These are phyloP conservation scores for Lagorchestes hirsutus DNA, from an alignment of 2,797 vertebrate genomes.

Conservation along the genomic window DNA sequence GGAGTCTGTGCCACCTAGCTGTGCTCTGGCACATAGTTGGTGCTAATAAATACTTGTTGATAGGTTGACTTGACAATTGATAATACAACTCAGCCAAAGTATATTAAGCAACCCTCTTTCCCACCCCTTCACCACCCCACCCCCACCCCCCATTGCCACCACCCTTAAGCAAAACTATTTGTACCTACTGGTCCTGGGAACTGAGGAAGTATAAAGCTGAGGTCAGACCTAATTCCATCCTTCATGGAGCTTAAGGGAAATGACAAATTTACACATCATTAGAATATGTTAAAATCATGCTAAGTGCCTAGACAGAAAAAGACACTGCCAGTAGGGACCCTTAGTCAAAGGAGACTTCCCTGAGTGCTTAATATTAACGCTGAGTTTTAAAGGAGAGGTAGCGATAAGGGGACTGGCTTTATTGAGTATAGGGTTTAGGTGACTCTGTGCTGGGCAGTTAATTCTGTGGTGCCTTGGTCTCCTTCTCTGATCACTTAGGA, in stretches of 20 bases:
- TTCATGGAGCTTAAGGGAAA: neutral
- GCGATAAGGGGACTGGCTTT: neutral
- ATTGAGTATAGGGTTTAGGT: neutral
- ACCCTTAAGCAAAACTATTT: too few relatives aligned
- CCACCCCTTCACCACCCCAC: rapidly evolving
- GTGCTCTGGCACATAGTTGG: neutral
- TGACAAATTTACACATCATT: neutral
- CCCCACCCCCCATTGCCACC: too few relatives aligned
- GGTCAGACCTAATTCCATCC: neutral
- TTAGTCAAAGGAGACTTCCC: neutral
- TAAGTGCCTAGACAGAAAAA: neutral
- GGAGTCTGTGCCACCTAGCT: too few relatives aligned
- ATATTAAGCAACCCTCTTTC: neutral
- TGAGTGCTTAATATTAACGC: neutral
- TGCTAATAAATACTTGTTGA: neutral
- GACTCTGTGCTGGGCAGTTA: neutral
- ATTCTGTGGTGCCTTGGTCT: neutral
- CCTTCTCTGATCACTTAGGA: neutral
- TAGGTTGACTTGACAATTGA: neutral
- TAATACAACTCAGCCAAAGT: neutral
- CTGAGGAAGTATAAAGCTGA: neutral
- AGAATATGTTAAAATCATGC: neutral
- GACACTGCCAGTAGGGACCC: neutral
- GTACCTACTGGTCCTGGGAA: neutral
- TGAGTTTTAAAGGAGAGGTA: neutral